Percentiles rank a stretch among this genome's conserved stretches.
These are phyloP conservation scores for Ammodytes marinus DNA, from an alignment of 2,113 vertebrate species.

Conservation along the genomic window DNA sequence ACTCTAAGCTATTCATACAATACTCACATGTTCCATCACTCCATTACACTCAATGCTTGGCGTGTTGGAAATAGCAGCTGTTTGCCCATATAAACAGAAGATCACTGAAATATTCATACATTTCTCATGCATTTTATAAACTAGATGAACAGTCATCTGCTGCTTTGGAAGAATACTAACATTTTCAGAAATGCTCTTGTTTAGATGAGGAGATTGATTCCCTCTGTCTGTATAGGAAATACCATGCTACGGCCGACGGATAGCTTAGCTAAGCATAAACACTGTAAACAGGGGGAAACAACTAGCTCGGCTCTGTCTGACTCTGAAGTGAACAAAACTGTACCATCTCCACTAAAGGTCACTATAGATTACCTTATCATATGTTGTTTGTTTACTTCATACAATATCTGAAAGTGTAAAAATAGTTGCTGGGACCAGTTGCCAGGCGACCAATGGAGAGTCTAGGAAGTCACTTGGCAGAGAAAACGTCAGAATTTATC, in stretches of 20 bases:
- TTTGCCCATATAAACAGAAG: neutral
- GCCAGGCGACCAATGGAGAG: neutral
- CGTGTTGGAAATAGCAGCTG: neutral
- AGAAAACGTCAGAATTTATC: too few species aligned
- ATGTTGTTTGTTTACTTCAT: neutral
- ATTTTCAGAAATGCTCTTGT: neutral
- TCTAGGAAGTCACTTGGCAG: too few species aligned
- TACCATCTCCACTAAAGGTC: neutral
- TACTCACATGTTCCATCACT: neutral
- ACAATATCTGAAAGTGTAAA: neutral
- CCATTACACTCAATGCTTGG: neutral
- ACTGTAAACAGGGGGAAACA: neutral
- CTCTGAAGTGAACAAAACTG: neutral
- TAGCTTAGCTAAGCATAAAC: too few species aligned
- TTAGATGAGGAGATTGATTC: neutral
- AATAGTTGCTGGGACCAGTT: neutral
- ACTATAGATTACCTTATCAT: too few species aligned
- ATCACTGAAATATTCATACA: neutral
- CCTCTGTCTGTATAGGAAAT: neutral
- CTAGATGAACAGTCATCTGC: neutral
- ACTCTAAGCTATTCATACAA: neutral
- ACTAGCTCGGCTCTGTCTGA: too few species aligned
- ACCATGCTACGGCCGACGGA: neutral
- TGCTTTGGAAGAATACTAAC: neutral
- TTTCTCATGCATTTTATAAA: neutral